A percentile compares a stretch with the other conserved stretches of the same genome.
phyloP scores from a whole-genome alignment of 2,797 vertebrate species.

The Malacoctenus gilli region DNA sequence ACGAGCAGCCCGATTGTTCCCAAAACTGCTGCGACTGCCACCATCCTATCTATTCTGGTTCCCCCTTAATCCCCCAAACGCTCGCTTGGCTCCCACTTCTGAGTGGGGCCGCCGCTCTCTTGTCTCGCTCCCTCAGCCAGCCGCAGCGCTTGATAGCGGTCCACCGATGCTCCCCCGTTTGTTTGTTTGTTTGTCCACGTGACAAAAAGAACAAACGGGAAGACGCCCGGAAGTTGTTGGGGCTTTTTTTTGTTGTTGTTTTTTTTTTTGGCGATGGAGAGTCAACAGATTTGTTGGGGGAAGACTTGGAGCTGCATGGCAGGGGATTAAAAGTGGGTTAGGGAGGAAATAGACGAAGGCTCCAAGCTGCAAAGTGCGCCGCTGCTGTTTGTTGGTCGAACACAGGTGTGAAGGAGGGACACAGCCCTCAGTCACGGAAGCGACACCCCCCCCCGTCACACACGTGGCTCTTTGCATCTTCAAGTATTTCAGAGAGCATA shows the following conservation, averaged over 20 bases:
- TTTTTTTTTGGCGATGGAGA: constrained; percentile 42
- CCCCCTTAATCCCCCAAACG: constrained; percentile 46
- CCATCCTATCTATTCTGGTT: constrained; percentile 48
- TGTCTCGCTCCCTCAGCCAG: constrained; percentile 40
- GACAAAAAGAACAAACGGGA: constrained; percentile 27
- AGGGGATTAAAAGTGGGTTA: constrained; percentile 24
- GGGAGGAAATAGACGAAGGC: no score
- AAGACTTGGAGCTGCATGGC: constrained; percentile 22
- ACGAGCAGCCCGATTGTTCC: constrained; percentile 27
- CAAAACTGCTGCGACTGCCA: constrained; percentile 22
- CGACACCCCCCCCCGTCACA: no score
- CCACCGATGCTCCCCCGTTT: constrained; percentile 16
- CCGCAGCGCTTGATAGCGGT: constrained; percentile 39
- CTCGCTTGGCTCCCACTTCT: constrained; percentile 26
- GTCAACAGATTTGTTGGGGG: constrained; percentile 51
- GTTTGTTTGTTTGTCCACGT: constrained; percentile 46
- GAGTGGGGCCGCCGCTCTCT: constrained; percentile 18
- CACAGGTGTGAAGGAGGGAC: constrained; percentile 4
- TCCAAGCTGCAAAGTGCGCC: no score
- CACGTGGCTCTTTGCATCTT: no score
- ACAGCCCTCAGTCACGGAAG: no score
- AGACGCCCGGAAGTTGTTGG: constrained; percentile 28
- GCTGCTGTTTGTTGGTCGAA: constrained; percentile 36
- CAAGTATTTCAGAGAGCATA: constrained; percentile 44
- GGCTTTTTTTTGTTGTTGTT: no score